A percentile compares a stretch with the other conserved stretches of the same genome.
These are phyloP conservation scores for Hyaena hyaena DNA, from an alignment of 2,113 vertebrate species.

Conservation along the genomic window DNA sequence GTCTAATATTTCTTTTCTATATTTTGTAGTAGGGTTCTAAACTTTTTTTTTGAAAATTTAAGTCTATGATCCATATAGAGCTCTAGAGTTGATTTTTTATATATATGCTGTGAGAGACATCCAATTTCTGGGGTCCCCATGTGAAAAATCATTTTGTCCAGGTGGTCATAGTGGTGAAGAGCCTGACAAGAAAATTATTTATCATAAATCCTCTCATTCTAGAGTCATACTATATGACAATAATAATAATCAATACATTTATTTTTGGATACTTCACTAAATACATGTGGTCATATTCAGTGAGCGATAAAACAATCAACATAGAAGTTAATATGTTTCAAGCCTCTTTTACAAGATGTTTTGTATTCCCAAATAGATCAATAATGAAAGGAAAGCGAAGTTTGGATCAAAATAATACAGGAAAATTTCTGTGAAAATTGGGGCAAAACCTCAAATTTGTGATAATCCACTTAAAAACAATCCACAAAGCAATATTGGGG, in stretches of 20 bases:
- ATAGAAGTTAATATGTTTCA: not conserved
- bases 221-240: not conserved
- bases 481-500: not conserved
- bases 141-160: not conserved
- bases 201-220: not conserved
- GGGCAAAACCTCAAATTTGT: not conserved
- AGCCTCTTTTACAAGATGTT: not conserved
- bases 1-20: not conserved
- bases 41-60: not conserved
- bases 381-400: not conserved
- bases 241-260: not conserved
- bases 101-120: not conserved
- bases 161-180: not conserved
- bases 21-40: not conserved
- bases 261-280: not conserved
- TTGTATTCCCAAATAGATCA: not conserved
- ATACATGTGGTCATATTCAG: not conserved
- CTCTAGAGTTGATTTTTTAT: not conserved
- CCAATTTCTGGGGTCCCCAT: not conserved
- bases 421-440: not conserved
- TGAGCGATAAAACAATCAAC: not conserved
- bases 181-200: not conserved
- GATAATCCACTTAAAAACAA: not conserved
- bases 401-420: not conserved
- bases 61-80: not conserved